phyloP scores from a whole-genome alignment of 2,113 vertebrate genomes.

The Varanus komodoensis region DNA sequence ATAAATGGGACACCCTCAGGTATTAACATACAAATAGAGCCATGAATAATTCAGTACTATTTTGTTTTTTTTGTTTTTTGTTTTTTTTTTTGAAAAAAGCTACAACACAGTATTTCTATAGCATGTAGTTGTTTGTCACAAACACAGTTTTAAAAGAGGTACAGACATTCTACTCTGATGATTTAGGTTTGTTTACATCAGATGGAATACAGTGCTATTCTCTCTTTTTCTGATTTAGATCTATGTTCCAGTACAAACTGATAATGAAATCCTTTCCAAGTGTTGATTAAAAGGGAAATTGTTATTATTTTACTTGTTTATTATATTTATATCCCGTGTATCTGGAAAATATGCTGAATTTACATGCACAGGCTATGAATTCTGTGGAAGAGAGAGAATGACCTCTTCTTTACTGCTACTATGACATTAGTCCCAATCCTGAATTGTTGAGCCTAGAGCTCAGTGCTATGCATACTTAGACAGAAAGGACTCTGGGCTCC shows the following conservation, averaged over 20 bases:
- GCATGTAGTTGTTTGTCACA: not conserved
- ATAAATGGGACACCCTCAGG: constrained; percentile 17
- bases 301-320: too few species aligned
- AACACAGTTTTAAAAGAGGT: not conserved
- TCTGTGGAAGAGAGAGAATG: not conserved
- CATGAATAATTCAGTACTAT: not conserved
- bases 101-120: accelerated
- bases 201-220: not conserved
- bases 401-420: not conserved
- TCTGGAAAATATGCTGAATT: not conserved
- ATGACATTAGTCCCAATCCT: not conserved
- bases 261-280: not conserved
- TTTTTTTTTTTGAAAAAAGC: accelerated
- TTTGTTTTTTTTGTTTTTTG: too few species aligned
- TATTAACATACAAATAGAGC: accelerated
- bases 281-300: not conserved
- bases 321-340: too few species aligned
- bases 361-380: not conserved
- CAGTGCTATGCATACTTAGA: too few species aligned
- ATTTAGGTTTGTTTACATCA: accelerated
- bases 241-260: not conserved
- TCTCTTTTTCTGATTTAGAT: not conserved
- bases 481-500: too few species aligned
- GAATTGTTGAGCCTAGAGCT: not conserved
- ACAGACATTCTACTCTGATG: not conserved